Evolutionary conservation across 2,797 vertebrate species (phyloP).

Genomic region (Ctenopoma kingsleyae): DNA sequence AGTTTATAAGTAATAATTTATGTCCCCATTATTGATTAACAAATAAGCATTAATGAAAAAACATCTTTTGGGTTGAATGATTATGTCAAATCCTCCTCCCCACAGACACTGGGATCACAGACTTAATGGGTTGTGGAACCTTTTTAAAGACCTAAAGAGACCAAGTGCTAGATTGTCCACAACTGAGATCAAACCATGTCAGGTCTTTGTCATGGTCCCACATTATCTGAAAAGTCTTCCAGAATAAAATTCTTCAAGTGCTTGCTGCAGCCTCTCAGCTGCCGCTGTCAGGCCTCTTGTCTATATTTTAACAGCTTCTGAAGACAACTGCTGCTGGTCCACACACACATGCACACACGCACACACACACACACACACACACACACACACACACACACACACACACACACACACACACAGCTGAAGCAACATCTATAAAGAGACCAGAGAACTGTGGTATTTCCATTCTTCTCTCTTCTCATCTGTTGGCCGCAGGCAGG

Average conservation of each 20-base stretch:
- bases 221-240: slow-evolving; percentile 22
- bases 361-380: slow-evolving; percentile 11
- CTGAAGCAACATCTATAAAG: slow-evolving; percentile 49
- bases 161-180: neutral
- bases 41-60: too few relatives aligned
- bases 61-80: too few relatives aligned
- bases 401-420: slow-evolving; percentile 25
- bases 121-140: too few relatives aligned
- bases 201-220: slow-evolving; percentile 2
- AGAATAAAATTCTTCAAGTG: slow-evolving; percentile 44
- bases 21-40: too few relatives aligned
- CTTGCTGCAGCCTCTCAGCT: slow-evolving; percentile 60
- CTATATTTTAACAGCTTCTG: slow-evolving; percentile 37
- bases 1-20: too few relatives aligned
- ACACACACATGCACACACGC: too few relatives aligned
- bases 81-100: too few relatives aligned
- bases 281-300: slow-evolving; percentile 27
- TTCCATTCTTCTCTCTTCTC: slow-evolving; percentile 38
- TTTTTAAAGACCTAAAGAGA: too few relatives aligned
- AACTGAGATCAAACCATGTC: neutral
- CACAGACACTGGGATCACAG: too few relatives aligned
- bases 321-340: slow-evolving; percentile 57
- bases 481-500: slow-evolving; percentile 18
- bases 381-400: slow-evolving; percentile 20
- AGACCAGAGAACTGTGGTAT: slow-evolving; percentile 11